Percentiles rank a stretch among this genome's conserved stretches.
phyloP scores from a whole-genome alignment of 2,113 vertebrate genomes.

The Phyllostomus discolor region DNA sequence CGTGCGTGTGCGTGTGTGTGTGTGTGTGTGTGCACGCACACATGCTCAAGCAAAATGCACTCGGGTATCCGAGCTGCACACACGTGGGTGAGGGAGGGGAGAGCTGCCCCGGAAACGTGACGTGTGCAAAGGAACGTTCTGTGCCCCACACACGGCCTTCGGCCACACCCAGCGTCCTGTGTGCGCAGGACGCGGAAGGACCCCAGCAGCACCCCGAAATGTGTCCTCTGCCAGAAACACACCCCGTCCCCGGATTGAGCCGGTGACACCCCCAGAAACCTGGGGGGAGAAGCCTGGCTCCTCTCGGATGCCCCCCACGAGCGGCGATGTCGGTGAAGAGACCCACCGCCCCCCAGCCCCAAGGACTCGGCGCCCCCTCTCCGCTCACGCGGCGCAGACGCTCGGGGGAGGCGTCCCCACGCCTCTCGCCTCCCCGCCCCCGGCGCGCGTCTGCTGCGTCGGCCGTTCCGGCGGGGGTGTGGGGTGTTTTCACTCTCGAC shows the following conservation, averaged over 20 bases:
- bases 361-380: background rate
- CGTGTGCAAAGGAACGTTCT: background rate
- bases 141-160: background rate
- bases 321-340: background rate
- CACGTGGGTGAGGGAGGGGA: background rate
- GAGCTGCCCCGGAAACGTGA: background rate
- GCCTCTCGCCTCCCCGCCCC: background rate
- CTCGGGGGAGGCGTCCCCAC: accelerated
- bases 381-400: too few species aligned
- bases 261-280: background rate
- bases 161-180: background rate
- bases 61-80: background rate
- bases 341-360: background rate
- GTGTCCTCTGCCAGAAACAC: accelerated
- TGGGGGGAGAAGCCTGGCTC: background rate
- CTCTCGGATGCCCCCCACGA: background rate
- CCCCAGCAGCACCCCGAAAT: background rate
- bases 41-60: slow-evolving; percentile 39
- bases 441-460: background rate
- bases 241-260: background rate
- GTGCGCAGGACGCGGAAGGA: too few species aligned
- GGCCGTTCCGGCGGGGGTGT: background rate
- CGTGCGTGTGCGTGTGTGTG: background rate
- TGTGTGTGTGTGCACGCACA: too few species aligned
- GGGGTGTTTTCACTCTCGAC: slow-evolving; percentile 35